These are phyloP conservation scores for Bursaphelenchus mucronatus DNA, from an alignment of 1,140 invertebrate species.

Conservation along the genomic window DNA sequence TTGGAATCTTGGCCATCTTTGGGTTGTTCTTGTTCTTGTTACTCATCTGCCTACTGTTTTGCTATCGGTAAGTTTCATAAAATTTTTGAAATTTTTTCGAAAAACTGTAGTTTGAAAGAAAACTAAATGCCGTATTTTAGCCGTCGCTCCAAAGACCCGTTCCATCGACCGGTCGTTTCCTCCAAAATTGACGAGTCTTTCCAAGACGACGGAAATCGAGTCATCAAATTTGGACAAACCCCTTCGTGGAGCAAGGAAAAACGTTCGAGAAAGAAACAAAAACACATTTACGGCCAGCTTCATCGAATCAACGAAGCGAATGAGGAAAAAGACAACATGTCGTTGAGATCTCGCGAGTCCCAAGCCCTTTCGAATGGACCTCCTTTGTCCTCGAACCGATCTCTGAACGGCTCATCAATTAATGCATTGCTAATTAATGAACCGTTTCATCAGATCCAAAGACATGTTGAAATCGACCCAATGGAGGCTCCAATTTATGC, in stretches of 20 bases:
- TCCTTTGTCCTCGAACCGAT: neutral
- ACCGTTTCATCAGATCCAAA: neutral
- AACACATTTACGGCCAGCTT: conserved; percentile 55
- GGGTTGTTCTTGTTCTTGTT: conserved; percentile 51
- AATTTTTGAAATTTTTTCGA: neutral
- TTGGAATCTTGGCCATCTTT: conserved; percentile 51
- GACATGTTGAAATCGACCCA: too few species aligned
- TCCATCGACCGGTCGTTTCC: conserved; percentile 6
- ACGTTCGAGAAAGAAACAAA: conserved; percentile 58
- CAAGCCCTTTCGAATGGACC: conserved; percentile 21
- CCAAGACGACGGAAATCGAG: conserved; percentile 37
- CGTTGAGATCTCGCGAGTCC: conserved; percentile 50
- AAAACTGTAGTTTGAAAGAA: neutral
- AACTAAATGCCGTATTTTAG: conserved; percentile 24
- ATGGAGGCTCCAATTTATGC: neutral
- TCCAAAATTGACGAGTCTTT: conserved; percentile 43
- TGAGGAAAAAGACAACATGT: conserved; percentile 55
- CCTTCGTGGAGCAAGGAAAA: conserved; percentile 58
- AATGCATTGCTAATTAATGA: conserved; percentile 7
- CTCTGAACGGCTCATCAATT: conserved; percentile 10
- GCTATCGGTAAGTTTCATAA: conserved; percentile 38
- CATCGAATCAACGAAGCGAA: conserved; percentile 56
- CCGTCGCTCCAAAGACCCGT: conserved; percentile 29
- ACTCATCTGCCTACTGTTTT: conserved; percentile 54
- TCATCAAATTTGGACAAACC: conserved; percentile 59